Conservation (phyloP, 92 coral and sea anemone species). For the Epizoanthus rinbou region DNA sequence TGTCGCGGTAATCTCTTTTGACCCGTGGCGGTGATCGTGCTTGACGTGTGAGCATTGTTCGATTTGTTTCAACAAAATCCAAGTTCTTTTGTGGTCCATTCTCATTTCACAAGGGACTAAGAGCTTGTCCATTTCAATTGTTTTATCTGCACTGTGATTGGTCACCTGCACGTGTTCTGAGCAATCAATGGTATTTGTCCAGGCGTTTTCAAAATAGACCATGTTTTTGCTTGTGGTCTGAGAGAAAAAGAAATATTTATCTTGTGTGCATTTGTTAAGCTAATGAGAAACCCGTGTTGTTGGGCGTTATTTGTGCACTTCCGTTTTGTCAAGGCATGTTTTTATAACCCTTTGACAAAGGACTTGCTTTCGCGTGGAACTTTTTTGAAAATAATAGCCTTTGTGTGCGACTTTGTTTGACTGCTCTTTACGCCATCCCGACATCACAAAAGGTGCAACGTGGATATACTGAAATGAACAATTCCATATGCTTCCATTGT, state of each 20-base stretch:
- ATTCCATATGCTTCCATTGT: slow-evolving; percentile 26
- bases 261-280: slow-evolving; percentile 23
- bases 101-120: slow-evolving; percentile 3
- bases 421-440: slow-evolving; percentile 1
- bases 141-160: slow-evolving; percentile 19
- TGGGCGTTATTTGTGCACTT: not conserved
- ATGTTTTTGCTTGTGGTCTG: slow-evolving; percentile 8
- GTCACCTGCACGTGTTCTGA: slow-evolving; percentile 30
- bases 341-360: slow-evolving; percentile 27
- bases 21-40: not conserved
- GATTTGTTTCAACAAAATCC: not conserved
- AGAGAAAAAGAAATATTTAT: slow-evolving; percentile 40
- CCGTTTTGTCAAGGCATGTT: slow-evolving; percentile 2
- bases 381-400: not conserved
- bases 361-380: slow-evolving; percentile 6
- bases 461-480: slow-evolving; percentile 15
- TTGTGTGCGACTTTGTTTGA: slow-evolving; percentile 3
- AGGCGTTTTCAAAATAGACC: not conserved
- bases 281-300: slow-evolving; percentile 11
- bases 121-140: slow-evolving; percentile 2
- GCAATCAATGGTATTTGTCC: not conserved
- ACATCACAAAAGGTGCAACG: not conserved
- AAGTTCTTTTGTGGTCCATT: not conserved
- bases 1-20: no score
- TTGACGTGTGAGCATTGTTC: slow-evolving; percentile 35